phyloP scores from a whole-genome alignment of 2,797 vertebrate genomes.

The Potorous gilbertii region DNA sequence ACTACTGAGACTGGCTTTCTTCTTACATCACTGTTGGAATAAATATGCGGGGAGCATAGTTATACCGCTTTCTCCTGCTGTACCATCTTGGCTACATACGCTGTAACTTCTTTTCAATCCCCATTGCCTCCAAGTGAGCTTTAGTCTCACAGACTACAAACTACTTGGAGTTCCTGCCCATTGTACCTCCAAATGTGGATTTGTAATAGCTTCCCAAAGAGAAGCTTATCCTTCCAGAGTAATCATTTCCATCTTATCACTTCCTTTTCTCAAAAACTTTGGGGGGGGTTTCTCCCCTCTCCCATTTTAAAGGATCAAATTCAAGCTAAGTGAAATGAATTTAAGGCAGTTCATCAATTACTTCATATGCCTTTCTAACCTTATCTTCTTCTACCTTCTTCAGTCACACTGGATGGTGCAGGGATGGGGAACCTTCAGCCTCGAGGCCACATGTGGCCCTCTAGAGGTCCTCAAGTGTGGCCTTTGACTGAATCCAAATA shows the following conservation, averaged over 20 bases:
- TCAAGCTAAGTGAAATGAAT: background rate
- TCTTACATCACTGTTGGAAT: background rate
- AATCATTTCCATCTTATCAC: background rate
- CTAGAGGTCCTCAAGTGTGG: no score
- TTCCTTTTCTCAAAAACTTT: background rate
- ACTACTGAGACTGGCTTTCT: background rate
- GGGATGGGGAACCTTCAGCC: no score
- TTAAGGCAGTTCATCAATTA: background rate
- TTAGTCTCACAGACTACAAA: background rate
- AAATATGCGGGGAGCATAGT: background rate
- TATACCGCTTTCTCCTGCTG: background rate
- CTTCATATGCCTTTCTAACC: background rate
- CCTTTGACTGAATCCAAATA: no score
- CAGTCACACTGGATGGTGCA: background rate
- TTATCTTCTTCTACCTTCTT: background rate
- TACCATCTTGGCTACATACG: background rate
- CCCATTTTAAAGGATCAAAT: background rate
- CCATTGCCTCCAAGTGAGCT: background rate
- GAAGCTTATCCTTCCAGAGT: background rate
- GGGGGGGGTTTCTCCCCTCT: no score
- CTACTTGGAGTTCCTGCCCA: background rate
- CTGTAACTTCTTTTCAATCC: background rate
- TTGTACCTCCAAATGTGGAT: background rate
- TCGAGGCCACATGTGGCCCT: no score
- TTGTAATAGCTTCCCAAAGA: background rate